phyloP scores from a whole-genome alignment of 2,113 vertebrate genomes.

The Cynocephalus volans region DNA sequence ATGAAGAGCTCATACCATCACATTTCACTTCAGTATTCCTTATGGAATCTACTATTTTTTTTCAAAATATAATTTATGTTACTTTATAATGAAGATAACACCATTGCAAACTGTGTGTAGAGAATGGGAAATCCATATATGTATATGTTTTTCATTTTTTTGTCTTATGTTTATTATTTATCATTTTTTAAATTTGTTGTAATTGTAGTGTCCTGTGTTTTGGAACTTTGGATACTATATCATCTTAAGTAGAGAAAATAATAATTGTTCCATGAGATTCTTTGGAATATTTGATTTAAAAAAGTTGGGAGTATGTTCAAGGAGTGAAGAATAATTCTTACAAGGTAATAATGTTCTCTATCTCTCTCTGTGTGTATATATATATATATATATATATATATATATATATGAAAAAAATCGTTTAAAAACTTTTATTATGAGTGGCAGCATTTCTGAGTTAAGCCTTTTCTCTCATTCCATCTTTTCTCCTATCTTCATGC shows the following conservation, averaged over 20 bases:
- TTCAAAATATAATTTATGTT: neutral
- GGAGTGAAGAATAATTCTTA: neutral
- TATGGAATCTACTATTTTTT: neutral
- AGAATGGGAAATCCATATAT: neutral
- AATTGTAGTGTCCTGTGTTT: neutral
- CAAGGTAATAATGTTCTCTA: neutral
- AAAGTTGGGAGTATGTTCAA: neutral
- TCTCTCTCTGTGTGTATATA: neutral
- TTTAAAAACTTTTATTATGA: neutral
- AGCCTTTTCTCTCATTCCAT: neutral
- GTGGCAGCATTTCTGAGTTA: neutral
- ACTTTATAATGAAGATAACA: neutral
- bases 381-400: neutral
- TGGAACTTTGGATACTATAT: neutral
- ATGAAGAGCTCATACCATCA: neutral
- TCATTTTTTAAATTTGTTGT: neutral
- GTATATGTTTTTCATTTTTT: no score
- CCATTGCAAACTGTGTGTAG: neutral
- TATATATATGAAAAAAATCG: neutral
- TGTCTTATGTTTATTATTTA: neutral
- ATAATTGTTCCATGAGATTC: neutral
- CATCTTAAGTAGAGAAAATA: neutral
- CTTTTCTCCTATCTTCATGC: neutral
- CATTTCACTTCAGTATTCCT: neutral
- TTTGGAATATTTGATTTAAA: neutral